These are phyloP conservation scores for Trisateles emortualis DNA, from an alignment of 2,888 invertebrate species.

Conservation along the genomic window DNA sequence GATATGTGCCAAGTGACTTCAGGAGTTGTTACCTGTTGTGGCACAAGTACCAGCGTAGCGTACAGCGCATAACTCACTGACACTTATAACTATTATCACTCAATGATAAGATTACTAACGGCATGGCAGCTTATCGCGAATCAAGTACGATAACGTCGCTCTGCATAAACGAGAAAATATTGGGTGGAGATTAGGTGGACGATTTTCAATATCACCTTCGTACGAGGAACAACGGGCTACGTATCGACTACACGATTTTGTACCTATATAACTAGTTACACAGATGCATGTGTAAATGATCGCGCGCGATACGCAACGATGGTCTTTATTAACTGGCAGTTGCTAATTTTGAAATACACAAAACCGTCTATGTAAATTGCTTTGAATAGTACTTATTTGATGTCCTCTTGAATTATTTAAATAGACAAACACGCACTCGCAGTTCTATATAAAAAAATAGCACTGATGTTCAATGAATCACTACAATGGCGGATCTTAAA, in stretches of 20 bases:
- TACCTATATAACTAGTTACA: conserved; percentile 16
- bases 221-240: conserved; percentile 30
- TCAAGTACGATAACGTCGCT: conserved; percentile 77
- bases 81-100: conserved; percentile 85
- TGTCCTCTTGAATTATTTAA: conserved; percentile 11
- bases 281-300: conserved; percentile 40
- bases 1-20: conserved; percentile 61
- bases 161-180: conserved; percentile 73
- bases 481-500: conserved; percentile 31
- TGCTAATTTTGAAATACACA: conserved; percentile 51
- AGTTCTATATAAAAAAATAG: conserved; percentile 3
- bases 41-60: conserved; percentile 73
- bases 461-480: conserved; percentile 17
- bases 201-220: conserved; percentile 62
- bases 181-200: conserved; percentile 65
- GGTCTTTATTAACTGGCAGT: conserved; percentile 46
- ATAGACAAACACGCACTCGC: not conserved
- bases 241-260: conserved; percentile 16
- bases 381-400: conserved; percentile 21
- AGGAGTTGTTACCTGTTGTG: conserved; percentile 70
- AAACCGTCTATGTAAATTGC: conserved; percentile 46
- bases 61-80: conserved; percentile 82
- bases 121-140: conserved; percentile 83
- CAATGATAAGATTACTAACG: conserved; percentile 83
- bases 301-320: conserved; percentile 37